Evolutionary conservation across 2,113 vertebrate genomes (phyloP).

Genomic region (Chaetura pelagica): DNA sequence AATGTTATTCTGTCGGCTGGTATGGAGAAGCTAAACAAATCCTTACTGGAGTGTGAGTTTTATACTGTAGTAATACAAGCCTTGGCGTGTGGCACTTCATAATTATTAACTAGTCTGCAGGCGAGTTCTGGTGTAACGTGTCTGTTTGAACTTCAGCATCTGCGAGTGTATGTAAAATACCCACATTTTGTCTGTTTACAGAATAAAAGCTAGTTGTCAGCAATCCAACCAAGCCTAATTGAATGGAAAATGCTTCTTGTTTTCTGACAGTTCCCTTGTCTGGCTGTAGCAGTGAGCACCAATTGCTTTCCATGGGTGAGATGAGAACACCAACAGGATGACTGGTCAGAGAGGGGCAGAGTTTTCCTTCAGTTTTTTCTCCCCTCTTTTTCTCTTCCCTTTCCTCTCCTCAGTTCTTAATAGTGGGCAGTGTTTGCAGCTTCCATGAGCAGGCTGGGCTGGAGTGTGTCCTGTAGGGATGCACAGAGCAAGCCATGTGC

Average conservation of each 20-base stretch:
- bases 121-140: background rate
- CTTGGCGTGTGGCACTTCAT: background rate
- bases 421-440: background rate
- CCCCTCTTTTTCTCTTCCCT: background rate
- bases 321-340: background rate
- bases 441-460: background rate
- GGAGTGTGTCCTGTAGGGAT: constrained; percentile 49
- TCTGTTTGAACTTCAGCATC: constrained; percentile 41
- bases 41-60: background rate
- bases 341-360: background rate
- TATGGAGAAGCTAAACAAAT: constrained; percentile 33
- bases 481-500: constrained; percentile 36
- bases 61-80: constrained; percentile 10
- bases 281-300: background rate
- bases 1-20: background rate
- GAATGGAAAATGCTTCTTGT: background rate
- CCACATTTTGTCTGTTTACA: background rate
- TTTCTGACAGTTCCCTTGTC: background rate
- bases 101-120: constrained; percentile 44
- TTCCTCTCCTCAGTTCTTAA: background rate
- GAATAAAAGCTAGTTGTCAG: constrained; percentile 28
- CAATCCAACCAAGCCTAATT: background rate
- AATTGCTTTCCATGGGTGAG: background rate
- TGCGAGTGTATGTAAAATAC: constrained; percentile 15
- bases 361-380: background rate